Evolutionary conservation across 1,140 invertebrate species (phyloP).

Genomic region (Steinernema khuongi): DNA sequence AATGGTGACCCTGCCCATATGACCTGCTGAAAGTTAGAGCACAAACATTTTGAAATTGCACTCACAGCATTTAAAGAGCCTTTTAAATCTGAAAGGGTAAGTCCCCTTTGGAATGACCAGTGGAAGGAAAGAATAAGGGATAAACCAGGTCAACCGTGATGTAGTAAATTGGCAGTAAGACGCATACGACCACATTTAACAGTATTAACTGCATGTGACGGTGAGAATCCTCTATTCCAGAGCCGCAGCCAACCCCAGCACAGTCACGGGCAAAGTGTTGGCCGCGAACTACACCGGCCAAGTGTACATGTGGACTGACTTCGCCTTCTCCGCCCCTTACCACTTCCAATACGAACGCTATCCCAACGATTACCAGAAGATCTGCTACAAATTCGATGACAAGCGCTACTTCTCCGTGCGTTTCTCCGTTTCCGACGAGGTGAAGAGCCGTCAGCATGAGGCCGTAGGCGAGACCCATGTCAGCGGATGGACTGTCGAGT

Average conservation of each 20-base stretch:
- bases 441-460: slow-evolving; percentile 47
- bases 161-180: too few relatives aligned
- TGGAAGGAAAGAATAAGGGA: too few relatives aligned
- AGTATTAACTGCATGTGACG: too few relatives aligned
- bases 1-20: too few relatives aligned
- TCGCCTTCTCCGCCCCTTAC: slow-evolving; percentile 53
- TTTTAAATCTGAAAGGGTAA: too few relatives aligned
- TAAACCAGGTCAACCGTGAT: too few relatives aligned
- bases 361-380: slow-evolving; percentile 54
- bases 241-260: slow-evolving; percentile 43
- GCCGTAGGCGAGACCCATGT: slow-evolving; percentile 52
- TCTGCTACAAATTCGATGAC: slow-evolving; percentile 59
- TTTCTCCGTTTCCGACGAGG: slow-evolving; percentile 53
- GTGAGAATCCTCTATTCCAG: too few relatives aligned
- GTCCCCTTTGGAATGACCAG: too few relatives aligned
- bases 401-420: slow-evolving; percentile 57
- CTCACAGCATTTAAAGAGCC: too few relatives aligned
- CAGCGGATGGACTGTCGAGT: slow-evolving; percentile 52
- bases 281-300: slow-evolving; percentile 58
- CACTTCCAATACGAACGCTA: slow-evolving; percentile 52
- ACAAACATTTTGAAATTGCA: slow-evolving; percentile 13
- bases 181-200: too few relatives aligned
- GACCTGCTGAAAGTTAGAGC: background rate
- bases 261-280: slow-evolving; percentile 53
- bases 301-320: slow-evolving; percentile 56